These are phyloP conservation scores for Electrona antarctica DNA, from an alignment of 2,113 vertebrate genomes.

Conservation along the genomic window DNA sequence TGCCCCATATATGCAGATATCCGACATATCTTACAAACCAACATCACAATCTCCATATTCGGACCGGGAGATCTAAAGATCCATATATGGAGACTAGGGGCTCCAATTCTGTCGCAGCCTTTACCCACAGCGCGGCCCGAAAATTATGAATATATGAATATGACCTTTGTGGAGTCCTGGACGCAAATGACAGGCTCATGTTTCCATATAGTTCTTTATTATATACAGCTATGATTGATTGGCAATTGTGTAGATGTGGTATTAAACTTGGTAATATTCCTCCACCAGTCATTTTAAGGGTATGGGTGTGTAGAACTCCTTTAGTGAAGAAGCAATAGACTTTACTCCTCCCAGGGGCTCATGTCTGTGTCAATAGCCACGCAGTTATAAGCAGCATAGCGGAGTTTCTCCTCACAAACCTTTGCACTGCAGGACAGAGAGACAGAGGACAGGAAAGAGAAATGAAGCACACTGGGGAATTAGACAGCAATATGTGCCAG, in stretches of 20 bases:
- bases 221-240: slow-evolving; percentile 71
- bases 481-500: too few relatives aligned
- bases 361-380: slow-evolving; percentile 98
- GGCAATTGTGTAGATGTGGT: slow-evolving; percentile 53
- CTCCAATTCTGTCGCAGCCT: too few relatives aligned
- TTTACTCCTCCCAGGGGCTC: slow-evolving; percentile 97
- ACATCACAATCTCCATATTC: too few relatives aligned
- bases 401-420: slow-evolving; percentile 94
- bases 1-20: too few relatives aligned
- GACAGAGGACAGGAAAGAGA: not conserved
- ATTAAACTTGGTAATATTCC: slow-evolving; percentile 38
- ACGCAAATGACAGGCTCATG: not conserved
- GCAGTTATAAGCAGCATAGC: slow-evolving; percentile 97
- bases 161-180: too few relatives aligned
- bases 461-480: too few relatives aligned
- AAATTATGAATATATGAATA: too few relatives aligned
- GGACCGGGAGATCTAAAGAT: too few relatives aligned
- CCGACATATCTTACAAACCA: too few relatives aligned
- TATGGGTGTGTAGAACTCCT: slow-evolving; percentile 27
- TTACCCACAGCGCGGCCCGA: too few relatives aligned
- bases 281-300: slow-evolving; percentile 34
- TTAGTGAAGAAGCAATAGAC: slow-evolving; percentile 16
- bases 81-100: too few relatives aligned
- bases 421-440: slow-evolving; percentile 83
- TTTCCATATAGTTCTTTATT: slow-evolving; percentile 69